Base-by-base conservation (phyloP, 1,140 invertebrate genomes). In the Octopus bimaculoides region DNA sequence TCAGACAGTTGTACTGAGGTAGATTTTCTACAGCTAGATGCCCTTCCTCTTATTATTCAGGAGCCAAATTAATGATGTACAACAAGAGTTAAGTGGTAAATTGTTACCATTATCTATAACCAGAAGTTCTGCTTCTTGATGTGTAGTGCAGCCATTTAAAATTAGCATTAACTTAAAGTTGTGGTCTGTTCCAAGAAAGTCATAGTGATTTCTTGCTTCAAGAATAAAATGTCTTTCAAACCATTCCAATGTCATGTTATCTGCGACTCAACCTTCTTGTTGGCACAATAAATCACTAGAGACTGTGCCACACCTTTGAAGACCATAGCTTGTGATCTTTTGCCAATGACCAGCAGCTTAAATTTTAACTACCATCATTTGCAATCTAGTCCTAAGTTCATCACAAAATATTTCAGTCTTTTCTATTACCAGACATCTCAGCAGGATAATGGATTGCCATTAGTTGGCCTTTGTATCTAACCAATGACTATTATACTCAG, bases 71-170 rank as follows among this genome's bases (percentile, higher is more conserved):
- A 66, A 66, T 66, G 61, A 66, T 14, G 61, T 66, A n/a, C 61
- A 66, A n/a, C n/a, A 14, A 2, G 2, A n/a, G 12, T 12, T 12
- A 14, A 66, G 61, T 1, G 12, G n/a, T 12, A 66, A 14, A 66
- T 66, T n/a, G 61, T 14, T 14, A 66, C 12, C 1, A 66, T 66
- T 66, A 12, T 66, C n/a, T n/a, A 14, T 66, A 2, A 66, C 1
- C 61, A 66, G 61, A n/a, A 66, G 61, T 66, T 66, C 61, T 66
- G 61, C 61, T 66, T 66, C 3, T 66, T 1, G 61, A 66, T 66
- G 61, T 66, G 61, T n/a, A n/a, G 61, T 14, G n/a, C 61, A 66
- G 61, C n/a, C n/a, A 66, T 66, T n/a, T 66, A 66, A 66, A 66
- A 66, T 66, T 14, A 66, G 61, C 61, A 66, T 66, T 66, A 66